These are phyloP conservation scores for Empidonax alnorum DNA, from an alignment of 2,113 vertebrate genomes.

Conservation along the genomic window DNA sequence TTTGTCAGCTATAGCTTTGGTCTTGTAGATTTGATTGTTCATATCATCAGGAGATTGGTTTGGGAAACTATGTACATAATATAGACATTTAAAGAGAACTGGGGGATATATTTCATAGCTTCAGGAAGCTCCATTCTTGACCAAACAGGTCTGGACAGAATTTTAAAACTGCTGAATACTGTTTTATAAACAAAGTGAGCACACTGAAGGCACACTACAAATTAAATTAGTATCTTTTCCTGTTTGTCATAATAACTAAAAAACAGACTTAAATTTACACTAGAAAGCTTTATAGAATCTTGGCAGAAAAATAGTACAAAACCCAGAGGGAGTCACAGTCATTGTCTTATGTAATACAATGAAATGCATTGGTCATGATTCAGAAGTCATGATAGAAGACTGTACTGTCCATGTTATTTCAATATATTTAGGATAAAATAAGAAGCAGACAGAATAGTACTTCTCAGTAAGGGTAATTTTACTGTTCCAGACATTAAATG, in stretches of 20 bases:
- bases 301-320: not conserved
- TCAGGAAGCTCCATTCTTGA: not conserved
- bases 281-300: not conserved
- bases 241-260: not conserved
- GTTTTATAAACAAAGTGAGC: not conserved
- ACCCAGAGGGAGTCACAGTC: not conserved
- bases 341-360: not conserved
- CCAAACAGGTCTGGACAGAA: fast-evolving
- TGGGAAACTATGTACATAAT: not conserved
- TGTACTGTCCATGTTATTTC: not conserved
- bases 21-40: not conserved
- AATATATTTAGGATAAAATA: not conserved
- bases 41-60: not conserved
- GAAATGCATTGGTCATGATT: not conserved
- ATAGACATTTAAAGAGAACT: not conserved
- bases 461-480: not conserved
- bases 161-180: not conserved
- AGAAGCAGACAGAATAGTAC: not conserved
- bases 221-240: not conserved
- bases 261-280: not conserved
- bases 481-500: not conserved
- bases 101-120: not conserved
- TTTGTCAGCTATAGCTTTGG: not conserved
- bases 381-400: not conserved
- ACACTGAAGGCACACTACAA: not conserved